phyloP scores from a whole-genome alignment of 2,113 vertebrate species.

The Cisticola juncidis region DNA sequence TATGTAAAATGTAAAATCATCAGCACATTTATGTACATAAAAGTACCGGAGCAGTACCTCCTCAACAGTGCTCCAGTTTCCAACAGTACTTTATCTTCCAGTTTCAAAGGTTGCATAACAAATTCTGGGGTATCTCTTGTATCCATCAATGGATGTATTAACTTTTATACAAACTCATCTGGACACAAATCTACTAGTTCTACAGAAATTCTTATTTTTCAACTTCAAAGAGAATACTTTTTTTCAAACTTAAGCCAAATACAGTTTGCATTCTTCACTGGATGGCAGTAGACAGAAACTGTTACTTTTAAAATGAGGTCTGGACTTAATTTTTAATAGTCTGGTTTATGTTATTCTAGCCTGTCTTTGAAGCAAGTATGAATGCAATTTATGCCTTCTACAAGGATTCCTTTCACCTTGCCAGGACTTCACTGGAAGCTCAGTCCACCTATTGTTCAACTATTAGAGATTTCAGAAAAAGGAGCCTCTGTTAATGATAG shows the following conservation, averaged over 20 bases:
- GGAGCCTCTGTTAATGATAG: background rate
- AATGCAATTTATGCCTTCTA: background rate
- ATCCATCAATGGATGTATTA: background rate
- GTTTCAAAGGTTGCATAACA: background rate
- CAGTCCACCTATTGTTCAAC: background rate
- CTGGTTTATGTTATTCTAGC: background rate
- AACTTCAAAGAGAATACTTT: background rate
- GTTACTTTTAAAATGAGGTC: background rate
- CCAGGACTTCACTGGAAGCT: background rate
- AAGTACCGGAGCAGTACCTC: background rate
- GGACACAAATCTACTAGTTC: background rate
- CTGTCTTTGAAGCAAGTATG: background rate
- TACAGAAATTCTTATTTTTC: background rate
- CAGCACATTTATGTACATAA: background rate
- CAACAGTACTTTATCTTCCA: background rate
- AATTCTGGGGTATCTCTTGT: background rate
- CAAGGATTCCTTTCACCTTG: background rate
- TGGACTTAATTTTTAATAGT: background rate
- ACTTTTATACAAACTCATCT: background rate
- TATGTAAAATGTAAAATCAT: background rate
- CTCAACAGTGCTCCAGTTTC: background rate
- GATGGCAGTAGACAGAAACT: background rate
- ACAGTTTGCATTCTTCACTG: background rate
- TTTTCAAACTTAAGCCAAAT: background rate
- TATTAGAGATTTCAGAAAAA: background rate